A percentile compares a stretch with the other conserved stretches of the same genome.
These are phyloP conservation scores for Thelaira solivaga DNA, from an alignment of 2,888 invertebrate genomes.

Conservation along the genomic window DNA sequence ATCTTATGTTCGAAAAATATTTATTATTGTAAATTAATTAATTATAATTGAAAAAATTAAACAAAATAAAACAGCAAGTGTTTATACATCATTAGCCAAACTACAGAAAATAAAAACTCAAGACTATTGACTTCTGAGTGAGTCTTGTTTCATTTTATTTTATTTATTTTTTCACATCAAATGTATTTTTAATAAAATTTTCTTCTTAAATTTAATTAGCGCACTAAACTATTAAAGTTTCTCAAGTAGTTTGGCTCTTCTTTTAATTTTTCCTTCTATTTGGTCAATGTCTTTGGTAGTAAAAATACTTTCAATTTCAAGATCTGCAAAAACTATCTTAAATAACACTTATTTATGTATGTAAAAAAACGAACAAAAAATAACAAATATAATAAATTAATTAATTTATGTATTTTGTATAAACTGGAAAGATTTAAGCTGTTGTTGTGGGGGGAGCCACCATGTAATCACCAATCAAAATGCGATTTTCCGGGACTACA, in stretches of 20 bases:
- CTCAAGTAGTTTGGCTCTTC: background rate
- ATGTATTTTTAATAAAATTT: too few species aligned
- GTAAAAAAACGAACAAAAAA: slow-evolving; percentile 37
- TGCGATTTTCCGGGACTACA: slow-evolving; percentile 82
- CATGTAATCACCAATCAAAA: slow-evolving; percentile 82
- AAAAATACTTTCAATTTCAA: background rate
- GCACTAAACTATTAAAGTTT: background rate
- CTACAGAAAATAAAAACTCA: too few species aligned
- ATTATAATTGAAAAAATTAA: too few species aligned
- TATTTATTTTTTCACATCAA: too few species aligned
- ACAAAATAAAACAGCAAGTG: slow-evolving; percentile 14
- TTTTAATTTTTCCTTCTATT: slow-evolving; percentile 8
- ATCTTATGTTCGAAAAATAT: too few species aligned
- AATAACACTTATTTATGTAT: slow-evolving; percentile 37
- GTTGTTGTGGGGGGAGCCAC: slow-evolving; percentile 77
- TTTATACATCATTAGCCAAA: slow-evolving; percentile 13
- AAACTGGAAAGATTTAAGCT: slow-evolving; percentile 62
- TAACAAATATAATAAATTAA: slow-evolving; percentile 27
- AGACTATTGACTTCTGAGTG: too few species aligned
- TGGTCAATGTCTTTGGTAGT: slow-evolving; percentile 50
- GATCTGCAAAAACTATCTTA: slow-evolving; percentile 23
- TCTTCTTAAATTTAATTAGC: background rate
- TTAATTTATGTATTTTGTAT: slow-evolving; percentile 24
- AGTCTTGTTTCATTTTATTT: too few species aligned
- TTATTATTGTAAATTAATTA: too few species aligned